Evolutionary conservation across 1,140 invertebrate species (phyloP).

Genomic region (Maconellicoccus hirsutus): DNA sequence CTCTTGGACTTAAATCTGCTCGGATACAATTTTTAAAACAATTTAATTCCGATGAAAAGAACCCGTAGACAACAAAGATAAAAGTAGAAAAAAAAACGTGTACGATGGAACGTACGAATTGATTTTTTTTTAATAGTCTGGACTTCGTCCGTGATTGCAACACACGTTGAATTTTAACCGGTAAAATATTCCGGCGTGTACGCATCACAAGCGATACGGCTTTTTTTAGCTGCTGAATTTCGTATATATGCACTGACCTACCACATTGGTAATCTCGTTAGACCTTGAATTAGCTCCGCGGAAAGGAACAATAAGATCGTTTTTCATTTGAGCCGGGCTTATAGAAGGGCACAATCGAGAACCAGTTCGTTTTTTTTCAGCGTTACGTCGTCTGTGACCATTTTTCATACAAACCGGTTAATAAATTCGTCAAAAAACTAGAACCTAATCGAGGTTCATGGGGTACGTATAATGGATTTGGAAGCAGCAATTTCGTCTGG

Average conservation of each 20-base stretch:
- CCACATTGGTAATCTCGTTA: conserved; percentile 16
- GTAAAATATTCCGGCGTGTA: neutral
- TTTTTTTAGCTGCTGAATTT: conserved; percentile 18
- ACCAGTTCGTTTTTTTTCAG: conserved; percentile 9
- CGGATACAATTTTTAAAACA: no score
- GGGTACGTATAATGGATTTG: conserved; percentile 16
- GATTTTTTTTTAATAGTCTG: neutral
- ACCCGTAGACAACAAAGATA: no score
- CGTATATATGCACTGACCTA: conserved; percentile 7
- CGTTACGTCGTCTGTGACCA: conserved; percentile 15
- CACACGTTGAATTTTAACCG: neutral
- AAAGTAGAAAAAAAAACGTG: no score
- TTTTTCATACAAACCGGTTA: conserved; percentile 17
- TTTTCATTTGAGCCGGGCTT: conserved; percentile 28
- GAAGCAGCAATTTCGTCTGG: conserved; percentile 14
- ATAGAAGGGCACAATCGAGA: conserved; percentile 15
- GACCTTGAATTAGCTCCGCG: neutral
- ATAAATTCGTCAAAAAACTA: conserved; percentile 21
- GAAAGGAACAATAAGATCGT: conserved; percentile 19
- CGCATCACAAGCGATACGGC: neutral
- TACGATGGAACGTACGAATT: no score
- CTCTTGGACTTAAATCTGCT: no score
- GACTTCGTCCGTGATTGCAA: conserved; percentile 2
- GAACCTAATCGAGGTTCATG: conserved; percentile 19
- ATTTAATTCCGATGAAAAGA: no score